A percentile compares a stretch with the other conserved stretches of the same genome.
Evolutionary conservation across 2,797 vertebrate genomes (phyloP).

Genomic region (Cryptoblepharus egeriae): DNA sequence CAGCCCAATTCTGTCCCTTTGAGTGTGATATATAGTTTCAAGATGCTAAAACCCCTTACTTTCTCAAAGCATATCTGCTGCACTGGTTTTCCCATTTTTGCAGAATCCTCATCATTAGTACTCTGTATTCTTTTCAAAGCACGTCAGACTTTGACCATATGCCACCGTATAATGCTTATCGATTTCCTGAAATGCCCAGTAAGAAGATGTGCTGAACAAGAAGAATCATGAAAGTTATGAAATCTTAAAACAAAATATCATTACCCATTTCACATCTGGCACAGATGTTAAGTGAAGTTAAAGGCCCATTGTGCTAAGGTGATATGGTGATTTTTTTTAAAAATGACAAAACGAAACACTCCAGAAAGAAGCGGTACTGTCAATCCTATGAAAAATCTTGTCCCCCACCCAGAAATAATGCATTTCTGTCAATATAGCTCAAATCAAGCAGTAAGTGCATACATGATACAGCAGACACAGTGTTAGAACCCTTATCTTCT

Average conservation of each 20-base stretch:
- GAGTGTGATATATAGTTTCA: slow-evolving; percentile 88
- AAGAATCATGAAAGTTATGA: slow-evolving; percentile 74
- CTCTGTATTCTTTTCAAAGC: slow-evolving; percentile 83
- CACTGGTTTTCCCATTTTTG: slow-evolving; percentile 82
- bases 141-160: slow-evolving; percentile 85
- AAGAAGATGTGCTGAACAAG: slow-evolving; percentile 76
- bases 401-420: background rate
- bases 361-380: slow-evolving; percentile 52
- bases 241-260: slow-evolving; percentile 76
- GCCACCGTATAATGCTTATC: slow-evolving; percentile 83
- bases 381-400: background rate
- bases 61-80: slow-evolving; percentile 82
- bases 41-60: slow-evolving; percentile 84
- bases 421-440: background rate
- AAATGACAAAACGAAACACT: slow-evolving; percentile 64
- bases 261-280: slow-evolving; percentile 77
- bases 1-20: slow-evolving; percentile 82
- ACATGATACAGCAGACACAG: background rate
- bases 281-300: slow-evolving; percentile 79
- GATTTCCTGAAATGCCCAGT: slow-evolving; percentile 76
- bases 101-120: slow-evolving; percentile 85
- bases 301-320: slow-evolving; percentile 74
- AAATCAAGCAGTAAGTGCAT: background rate
- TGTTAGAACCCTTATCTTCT: background rate
- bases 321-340: slow-evolving; percentile 73